These are phyloP conservation scores for Acinonyx jubatus DNA, from an alignment of 2,113 vertebrate species.

Conservation along the genomic window DNA sequence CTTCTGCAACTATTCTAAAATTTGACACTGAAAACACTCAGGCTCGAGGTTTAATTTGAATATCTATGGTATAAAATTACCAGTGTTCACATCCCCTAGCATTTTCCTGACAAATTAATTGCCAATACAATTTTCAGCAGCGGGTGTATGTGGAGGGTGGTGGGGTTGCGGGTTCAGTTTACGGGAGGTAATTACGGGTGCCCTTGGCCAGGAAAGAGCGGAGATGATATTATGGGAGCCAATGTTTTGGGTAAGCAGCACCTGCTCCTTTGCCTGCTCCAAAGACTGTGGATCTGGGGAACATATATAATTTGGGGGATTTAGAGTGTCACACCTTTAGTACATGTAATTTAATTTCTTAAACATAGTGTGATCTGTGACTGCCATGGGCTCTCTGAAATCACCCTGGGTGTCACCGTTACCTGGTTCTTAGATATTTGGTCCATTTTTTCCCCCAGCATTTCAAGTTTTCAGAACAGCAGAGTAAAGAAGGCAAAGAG, in stretches of 20 bases:
- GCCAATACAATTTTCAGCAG: constrained; percentile 67
- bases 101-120: constrained; percentile 82
- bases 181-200: constrained; percentile 65
- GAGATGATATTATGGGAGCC: constrained; percentile 33
- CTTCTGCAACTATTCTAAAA: constrained; percentile 51
- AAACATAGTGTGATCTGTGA: background rate
- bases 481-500: background rate
- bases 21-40: constrained; percentile 70
- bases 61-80: constrained; percentile 80
- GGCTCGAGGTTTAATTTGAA: constrained; percentile 75
- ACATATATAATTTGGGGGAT: background rate
- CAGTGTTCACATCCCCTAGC: constrained; percentile 73
- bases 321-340: constrained; percentile 28
- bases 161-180: constrained; percentile 62
- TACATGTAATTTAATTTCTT: background rate
- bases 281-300: background rate
- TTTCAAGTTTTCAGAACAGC: background rate
- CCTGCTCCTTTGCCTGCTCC: constrained; percentile 20
- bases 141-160: background rate
- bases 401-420: background rate
- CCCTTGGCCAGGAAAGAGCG: constrained; percentile 45
- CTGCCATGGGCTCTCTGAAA: background rate
- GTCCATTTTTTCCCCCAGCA: background rate
- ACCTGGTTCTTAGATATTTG: background rate
- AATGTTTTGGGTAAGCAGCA: constrained; percentile 42